Evolutionary conservation across 2,797 vertebrate genomes (phyloP).

Genomic region (Coccyzus lansbergi): DNA sequence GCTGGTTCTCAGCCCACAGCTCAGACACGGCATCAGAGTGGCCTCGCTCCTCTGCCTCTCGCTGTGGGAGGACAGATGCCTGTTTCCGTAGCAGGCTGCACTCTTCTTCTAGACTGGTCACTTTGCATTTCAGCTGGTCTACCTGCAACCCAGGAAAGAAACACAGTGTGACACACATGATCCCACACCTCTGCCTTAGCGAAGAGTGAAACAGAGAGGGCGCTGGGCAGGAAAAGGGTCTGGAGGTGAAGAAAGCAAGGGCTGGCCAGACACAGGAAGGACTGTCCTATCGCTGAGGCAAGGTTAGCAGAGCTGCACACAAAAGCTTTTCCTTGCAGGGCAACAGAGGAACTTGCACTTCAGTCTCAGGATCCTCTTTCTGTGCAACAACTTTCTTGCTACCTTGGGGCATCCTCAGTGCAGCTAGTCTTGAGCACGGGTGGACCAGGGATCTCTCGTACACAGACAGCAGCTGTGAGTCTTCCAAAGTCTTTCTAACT

Average conservation of each 20-base stretch:
- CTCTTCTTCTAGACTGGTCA: conserved; percentile 77
- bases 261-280: accelerated
- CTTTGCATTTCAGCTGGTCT: conserved; percentile 88
- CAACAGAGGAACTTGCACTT: background rate
- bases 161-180: accelerated
- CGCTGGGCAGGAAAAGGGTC: background rate
- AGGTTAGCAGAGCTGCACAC: background rate
- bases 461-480: background rate
- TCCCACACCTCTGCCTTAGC: background rate
- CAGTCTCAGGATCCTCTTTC: background rate
- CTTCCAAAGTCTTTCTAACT: background rate
- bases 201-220: background rate
- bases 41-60: conserved; percentile 49
- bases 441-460: background rate
- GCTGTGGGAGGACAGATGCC: background rate
- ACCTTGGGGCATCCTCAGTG: background rate
- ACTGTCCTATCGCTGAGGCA: background rate
- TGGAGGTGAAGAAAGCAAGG: background rate
- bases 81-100: conserved; percentile 57
- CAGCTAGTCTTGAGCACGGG: background rate
- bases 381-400: background rate
- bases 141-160: conserved; percentile 76
- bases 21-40: conserved; percentile 49
- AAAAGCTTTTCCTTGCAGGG: background rate
- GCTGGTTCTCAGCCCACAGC: conserved; percentile 76